These are phyloP conservation scores for Siderastrea radians DNA, from an alignment of 92 coral and sea anemone genomes.

Conservation along the genomic window DNA sequence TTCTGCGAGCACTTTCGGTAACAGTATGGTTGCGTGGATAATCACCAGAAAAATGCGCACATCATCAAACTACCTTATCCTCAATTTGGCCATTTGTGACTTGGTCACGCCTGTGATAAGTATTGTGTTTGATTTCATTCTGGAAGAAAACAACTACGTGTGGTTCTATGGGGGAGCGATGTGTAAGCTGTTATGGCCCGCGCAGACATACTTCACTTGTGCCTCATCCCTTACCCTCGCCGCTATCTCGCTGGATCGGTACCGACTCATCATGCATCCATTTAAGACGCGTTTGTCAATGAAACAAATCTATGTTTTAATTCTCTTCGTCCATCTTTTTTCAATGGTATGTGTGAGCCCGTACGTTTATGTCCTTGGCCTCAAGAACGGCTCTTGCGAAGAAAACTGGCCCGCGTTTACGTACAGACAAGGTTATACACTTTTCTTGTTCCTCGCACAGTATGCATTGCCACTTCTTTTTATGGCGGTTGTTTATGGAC, in stretches of 20 bases:
- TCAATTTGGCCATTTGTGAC: slow-evolving; percentile 95
- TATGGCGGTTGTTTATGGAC: slow-evolving; percentile 83
- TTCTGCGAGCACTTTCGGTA: slow-evolving; percentile 86
- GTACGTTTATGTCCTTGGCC: slow-evolving; percentile 70
- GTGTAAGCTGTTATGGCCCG: slow-evolving; percentile 91
- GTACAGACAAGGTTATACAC: slow-evolving; percentile 84
- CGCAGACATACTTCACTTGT: slow-evolving; percentile 84
- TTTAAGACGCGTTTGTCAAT: slow-evolving; percentile 82
- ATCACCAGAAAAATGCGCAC: slow-evolving; percentile 84
- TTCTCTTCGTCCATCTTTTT: slow-evolving; percentile 56
- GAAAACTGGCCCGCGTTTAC: slow-evolving; percentile 83
- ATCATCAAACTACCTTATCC: slow-evolving; percentile 84
- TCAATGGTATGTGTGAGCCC: slow-evolving; percentile 78
- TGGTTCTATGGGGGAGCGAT: slow-evolving; percentile 87
- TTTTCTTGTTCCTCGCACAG: slow-evolving; percentile 84
- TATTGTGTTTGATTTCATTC: slow-evolving; percentile 92
- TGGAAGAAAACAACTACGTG: slow-evolving; percentile 76
- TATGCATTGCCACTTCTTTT: slow-evolving; percentile 84
- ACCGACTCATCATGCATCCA: slow-evolving; percentile 92
- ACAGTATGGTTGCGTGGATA: slow-evolving; percentile 83
- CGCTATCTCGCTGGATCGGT: slow-evolving; percentile 92
- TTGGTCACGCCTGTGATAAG: slow-evolving; percentile 89
- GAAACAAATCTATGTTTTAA: slow-evolving; percentile 72
- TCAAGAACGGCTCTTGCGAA: slow-evolving; percentile 62
- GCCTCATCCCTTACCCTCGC: slow-evolving; percentile 92